Evolutionary conservation across 2,113 vertebrate genomes (phyloP).

Genomic region (Xyrauchen texanus): DNA sequence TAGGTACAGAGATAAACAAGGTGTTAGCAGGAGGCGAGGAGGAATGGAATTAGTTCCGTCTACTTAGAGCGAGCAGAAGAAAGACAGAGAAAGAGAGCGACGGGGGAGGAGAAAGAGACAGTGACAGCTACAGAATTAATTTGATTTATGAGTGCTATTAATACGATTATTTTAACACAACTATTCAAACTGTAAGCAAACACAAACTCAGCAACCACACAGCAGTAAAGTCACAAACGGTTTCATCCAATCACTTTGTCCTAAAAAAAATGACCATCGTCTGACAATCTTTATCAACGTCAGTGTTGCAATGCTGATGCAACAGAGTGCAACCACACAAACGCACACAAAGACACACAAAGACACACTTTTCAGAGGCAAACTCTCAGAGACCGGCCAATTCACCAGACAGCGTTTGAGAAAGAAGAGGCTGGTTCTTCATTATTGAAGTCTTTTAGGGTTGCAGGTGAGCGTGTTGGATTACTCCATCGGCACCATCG

Average conservation of each 20-base stretch:
- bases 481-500: too few relatives aligned
- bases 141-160: constrained; percentile 20
- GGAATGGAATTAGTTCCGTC: constrained; percentile 16
- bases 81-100: too few relatives aligned
- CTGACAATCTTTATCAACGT: constrained; percentile 9
- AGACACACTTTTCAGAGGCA: not conserved
- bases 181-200: constrained; percentile 17
- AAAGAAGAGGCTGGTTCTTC: too few relatives aligned
- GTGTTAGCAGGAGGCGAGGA: constrained; percentile 13
- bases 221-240: not conserved
- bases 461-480: too few relatives aligned
- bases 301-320: not conserved
- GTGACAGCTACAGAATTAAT: not conserved
- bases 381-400: not conserved
- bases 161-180: not conserved
- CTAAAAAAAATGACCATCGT: not conserved
- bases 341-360: not conserved
- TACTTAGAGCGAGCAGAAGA: too few relatives aligned
- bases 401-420: not conserved
- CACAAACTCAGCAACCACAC: not conserved
- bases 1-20: constrained; percentile 39
- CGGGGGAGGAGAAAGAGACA: too few relatives aligned
- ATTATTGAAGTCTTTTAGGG: too few relatives aligned
- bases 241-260: not conserved
- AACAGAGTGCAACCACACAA: constrained; percentile 1